Conservation (phyloP, 1,140 invertebrate species). For the Bombus turneri region DNA sequence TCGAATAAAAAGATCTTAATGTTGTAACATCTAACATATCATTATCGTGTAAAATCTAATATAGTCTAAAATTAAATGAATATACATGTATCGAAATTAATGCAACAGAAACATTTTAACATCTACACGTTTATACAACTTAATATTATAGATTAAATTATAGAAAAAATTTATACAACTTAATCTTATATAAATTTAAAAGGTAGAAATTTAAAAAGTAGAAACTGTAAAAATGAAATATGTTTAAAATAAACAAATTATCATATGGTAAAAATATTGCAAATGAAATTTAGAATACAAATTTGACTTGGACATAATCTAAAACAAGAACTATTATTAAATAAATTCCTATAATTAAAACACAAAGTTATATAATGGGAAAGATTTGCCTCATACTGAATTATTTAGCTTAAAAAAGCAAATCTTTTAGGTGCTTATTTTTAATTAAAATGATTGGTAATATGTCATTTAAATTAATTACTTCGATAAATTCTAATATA, state of each 20-base stretch:
- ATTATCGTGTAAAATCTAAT: conserved; percentile 14
- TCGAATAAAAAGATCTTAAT: conserved; percentile 20
- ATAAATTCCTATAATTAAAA: neutral
- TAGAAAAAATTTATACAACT: no score
- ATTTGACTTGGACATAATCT: neutral
- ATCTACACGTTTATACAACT: conserved; percentile 26
- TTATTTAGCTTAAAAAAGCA: conserved; percentile 67
- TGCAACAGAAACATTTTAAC: conserved; percentile 27
- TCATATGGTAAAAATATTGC: neutral
- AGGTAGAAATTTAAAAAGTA: neutral
- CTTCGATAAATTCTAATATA: neutral
- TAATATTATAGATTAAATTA: conserved; percentile 4
- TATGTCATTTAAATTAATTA: conserved; percentile 7
- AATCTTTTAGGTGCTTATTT: conserved; percentile 71
- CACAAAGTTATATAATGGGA: neutral
- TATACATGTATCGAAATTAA: conserved; percentile 29
- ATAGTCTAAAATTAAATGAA: conserved; percentile 25
- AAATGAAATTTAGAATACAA: neutral
- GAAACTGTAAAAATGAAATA: neutral
- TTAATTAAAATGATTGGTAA: conserved; percentile 34
- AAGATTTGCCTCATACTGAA: neutral
- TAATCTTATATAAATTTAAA: neutral
- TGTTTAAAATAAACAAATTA: neutral
- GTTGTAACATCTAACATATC: conserved; percentile 30
- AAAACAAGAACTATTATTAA: neutral